Base-by-base conservation (phyloP, 2,888 invertebrate genomes). In the Pollenia angustigena region DNA sequence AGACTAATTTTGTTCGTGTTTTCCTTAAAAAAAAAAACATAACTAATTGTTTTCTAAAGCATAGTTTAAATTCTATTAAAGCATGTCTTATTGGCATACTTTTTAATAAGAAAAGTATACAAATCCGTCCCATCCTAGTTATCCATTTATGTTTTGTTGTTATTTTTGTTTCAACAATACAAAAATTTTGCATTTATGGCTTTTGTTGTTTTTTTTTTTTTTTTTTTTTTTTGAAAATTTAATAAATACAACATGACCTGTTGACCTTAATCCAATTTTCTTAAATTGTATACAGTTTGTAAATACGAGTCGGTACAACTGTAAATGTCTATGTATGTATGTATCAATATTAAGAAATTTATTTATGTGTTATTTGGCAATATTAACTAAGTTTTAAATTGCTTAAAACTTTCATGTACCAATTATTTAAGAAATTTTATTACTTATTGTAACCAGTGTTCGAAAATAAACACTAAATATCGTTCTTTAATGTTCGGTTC, bases 251-350 rank as follows among this genome's bases (percentile, higher is more conserved):
- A 50, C n/a, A 64, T 76, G 86, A 88, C 88, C 88, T 86, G 81
- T 85, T 88, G 88, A 88, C 88, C 88, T 88, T 88, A 88, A 87
- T 88, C 88, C 81, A 81, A 81, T 87, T 81, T 81, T 62, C 76
- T 80, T 75, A 80, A 60, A 68, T 62, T 79, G 40, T 52, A 12
- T 58, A 32, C 14, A 32, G 11, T 46, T 23, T 64, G 62, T 23
- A 75, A 23, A 58, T 12, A 78, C 9, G 0, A 50, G 6, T 58
- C 9, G 12, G 32, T 50, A 4, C n/a, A 14, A 1, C 10, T 50
- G 32, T 68, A 4, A 32, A 44, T 66, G 66, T 50, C 12, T 48
- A 8, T 6, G 32, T 32, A 8, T 6, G 32, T 32, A 32, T 32
- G 32, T 32, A 32, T 32, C 6, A 32, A 32, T 32, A 32, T 32